Evolutionary conservation across 92 coral and sea anemone genomes (phyloP).

Genomic region (Epizoanthus stellaris): DNA sequence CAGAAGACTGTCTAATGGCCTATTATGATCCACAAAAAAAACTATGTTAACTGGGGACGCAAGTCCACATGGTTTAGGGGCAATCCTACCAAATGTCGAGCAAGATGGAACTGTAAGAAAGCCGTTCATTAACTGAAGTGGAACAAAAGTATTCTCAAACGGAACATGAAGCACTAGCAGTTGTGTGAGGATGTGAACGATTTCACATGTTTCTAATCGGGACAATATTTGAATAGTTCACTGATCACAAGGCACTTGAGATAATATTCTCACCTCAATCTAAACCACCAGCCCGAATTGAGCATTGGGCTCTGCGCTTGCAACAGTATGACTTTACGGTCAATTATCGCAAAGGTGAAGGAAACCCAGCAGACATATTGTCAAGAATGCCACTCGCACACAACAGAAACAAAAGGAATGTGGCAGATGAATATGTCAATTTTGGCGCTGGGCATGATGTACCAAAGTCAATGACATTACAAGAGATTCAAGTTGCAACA

Average conservation of each 20-base stretch:
- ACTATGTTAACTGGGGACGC: conserved; percentile 20
- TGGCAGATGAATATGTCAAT: too few species aligned
- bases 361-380: too few species aligned
- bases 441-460: too few species aligned
- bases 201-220: conserved; percentile 32
- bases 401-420: too few species aligned
- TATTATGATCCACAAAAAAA: background rate
- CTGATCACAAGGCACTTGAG: conserved; percentile 45
- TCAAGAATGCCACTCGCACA: too few species aligned
- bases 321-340: too few species aligned
- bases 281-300: background rate
- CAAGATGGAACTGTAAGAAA: conserved; percentile 32
- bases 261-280: background rate
- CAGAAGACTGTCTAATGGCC: too few species aligned
- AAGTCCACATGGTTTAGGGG: conserved; percentile 40
- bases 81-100: conserved; percentile 43
- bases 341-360: too few species aligned
- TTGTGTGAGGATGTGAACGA: conserved; percentile 35
- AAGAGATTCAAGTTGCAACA: too few species aligned
- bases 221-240: conserved; percentile 15
- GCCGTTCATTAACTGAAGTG: conserved; percentile 37
- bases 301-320: background rate
- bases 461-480: too few species aligned
- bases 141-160: conserved; percentile 49
- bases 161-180: conserved; percentile 45